These are phyloP conservation scores for Antigone vipio DNA, from an alignment of 2,113 vertebrate genomes.

Conservation along the genomic window DNA sequence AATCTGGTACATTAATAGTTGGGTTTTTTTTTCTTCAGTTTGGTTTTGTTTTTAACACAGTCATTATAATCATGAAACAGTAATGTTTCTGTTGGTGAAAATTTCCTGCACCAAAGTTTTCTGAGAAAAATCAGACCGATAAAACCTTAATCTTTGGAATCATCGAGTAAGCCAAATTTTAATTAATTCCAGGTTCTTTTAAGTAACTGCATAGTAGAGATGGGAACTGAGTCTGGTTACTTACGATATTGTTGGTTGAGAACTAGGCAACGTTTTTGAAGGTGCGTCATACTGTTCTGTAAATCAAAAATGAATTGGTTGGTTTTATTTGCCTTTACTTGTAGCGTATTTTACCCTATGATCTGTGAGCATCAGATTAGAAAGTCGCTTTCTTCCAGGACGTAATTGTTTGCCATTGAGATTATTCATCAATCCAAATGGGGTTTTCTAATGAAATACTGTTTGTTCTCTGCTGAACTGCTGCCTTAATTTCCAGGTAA, in stretches of 20 bases:
- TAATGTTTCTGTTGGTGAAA: background rate
- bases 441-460: background rate
- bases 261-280: slow-evolving; percentile 62
- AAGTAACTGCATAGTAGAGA: background rate
- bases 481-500: background rate
- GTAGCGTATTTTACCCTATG: background rate
- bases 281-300: slow-evolving; percentile 75
- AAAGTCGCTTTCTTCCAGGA: background rate
- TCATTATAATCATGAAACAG: background rate
- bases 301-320: background rate
- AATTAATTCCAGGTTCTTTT: background rate
- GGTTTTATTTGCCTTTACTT: background rate
- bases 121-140: background rate
- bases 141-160: background rate
- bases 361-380: background rate
- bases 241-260: slow-evolving; percentile 77
- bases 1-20: background rate
- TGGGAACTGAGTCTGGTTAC: slow-evolving; percentile 53
- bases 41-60: background rate
- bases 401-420: background rate
- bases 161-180: background rate
- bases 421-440: background rate
- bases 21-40: accelerated
- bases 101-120: background rate
- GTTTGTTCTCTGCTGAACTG: background rate